Conservation (phyloP, 2,113 vertebrate genomes). For the Chionodraco myersi region DNA sequence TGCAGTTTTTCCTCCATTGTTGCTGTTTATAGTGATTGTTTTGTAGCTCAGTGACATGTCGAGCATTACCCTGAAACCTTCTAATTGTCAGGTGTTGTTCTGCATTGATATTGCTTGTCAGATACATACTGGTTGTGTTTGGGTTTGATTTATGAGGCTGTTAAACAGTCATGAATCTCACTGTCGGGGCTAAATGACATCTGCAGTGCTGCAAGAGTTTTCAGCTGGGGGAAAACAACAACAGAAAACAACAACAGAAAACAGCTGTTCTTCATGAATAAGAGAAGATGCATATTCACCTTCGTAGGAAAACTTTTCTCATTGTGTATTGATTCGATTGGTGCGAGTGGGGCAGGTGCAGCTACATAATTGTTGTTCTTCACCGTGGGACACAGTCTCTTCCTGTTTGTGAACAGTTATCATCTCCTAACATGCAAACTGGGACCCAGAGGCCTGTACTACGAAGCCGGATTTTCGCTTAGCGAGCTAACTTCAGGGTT, state of each 20-base stretch:
- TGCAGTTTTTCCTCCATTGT: neutral
- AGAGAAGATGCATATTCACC: constrained; percentile 10
- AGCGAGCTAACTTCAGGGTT: no score
- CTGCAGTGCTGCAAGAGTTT: constrained; percentile 34
- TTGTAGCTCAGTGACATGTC: constrained; percentile 3
- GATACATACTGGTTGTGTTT: constrained; percentile 38
- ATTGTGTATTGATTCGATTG: constrained; percentile 27
- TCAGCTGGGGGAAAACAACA: constrained; percentile 49
- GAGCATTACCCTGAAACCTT: constrained; percentile 16
- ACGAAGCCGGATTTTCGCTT: neutral
- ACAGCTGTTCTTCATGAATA: constrained; percentile 42
- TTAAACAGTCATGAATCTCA: constrained; percentile 49
- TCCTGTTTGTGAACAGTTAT: constrained; percentile 3
- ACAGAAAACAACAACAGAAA: constrained; percentile 47
- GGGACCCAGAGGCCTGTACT: constrained; percentile 40
- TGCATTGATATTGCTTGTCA: constrained; percentile 30
- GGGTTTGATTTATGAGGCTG: constrained; percentile 51
- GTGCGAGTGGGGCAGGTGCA: constrained; percentile 31
- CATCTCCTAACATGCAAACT: constrained; percentile 29
- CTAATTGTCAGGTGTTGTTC: constrained; percentile 28
- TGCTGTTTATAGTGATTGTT: constrained; percentile 14
- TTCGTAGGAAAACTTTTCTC: neutral
- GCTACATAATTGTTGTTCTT: neutral
- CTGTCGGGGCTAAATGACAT: constrained; percentile 49
- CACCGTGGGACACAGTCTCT: neutral